Evolutionary conservation across 2,797 vertebrate genomes (phyloP).

Genomic region (Octomys mimax): DNA sequence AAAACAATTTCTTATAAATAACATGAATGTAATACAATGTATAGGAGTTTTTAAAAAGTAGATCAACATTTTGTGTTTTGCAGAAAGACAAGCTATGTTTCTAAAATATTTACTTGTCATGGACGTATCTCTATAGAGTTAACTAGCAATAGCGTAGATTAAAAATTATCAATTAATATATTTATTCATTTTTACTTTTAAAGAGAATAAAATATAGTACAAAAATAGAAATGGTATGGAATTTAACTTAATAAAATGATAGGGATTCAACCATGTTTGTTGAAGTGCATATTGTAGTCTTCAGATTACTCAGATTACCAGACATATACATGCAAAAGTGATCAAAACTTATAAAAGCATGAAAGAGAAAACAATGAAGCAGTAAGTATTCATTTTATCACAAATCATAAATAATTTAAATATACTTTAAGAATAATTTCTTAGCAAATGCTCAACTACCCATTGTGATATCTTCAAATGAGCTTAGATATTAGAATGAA

Average conservation of each 20-base stretch:
- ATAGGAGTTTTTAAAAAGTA: background rate
- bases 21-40: background rate
- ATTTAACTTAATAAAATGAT: no score
- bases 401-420: constrained; percentile 55
- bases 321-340: no score
- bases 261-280: no score
- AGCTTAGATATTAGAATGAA: constrained; percentile 70
- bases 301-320: no score
- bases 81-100: constrained; percentile 38
- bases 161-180: constrained; percentile 17
- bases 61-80: background rate
- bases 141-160: constrained; percentile 50
- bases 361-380: no score
- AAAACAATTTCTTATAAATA: constrained; percentile 5
- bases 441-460: constrained; percentile 68
- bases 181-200: background rate
- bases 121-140: constrained; percentile 51
- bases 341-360: no score
- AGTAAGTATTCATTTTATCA: background rate
- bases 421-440: constrained; percentile 64
- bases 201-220: no score
- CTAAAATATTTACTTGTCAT: constrained; percentile 21
- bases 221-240: no score
- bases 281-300: no score
- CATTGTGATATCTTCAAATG: constrained; percentile 73